Evolutionary conservation across 2,797 vertebrate genomes (phyloP), one percentile per base, ranked within the genome.

Genomic region (Synanceia verrucosa): DNA sequence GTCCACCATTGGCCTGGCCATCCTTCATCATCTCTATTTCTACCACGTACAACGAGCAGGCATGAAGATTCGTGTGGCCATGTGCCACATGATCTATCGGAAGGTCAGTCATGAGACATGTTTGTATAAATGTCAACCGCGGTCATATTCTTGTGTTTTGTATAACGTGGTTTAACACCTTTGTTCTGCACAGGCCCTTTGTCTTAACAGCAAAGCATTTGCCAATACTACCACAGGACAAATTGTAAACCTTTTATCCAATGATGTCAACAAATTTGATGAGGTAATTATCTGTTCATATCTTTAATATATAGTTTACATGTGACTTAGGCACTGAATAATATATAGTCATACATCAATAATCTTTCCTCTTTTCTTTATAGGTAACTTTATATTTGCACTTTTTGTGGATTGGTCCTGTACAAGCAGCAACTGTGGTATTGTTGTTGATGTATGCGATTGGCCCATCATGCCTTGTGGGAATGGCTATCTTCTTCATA

Each of bases 231-330:
- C 97, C 61, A 97, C 97, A 0, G 98, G 97, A 69, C 97, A 99
- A 83, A 97, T 98, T 64, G 97, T 99, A 43, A 99, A 99, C 81
- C 95, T 99, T 29, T 92, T 99, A 69, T 99, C 98, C 69, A 98
- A 98, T 0, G 97, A 99, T 10, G 97, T 99, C 88, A 97, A 96
- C 93, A 98, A 95, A 86, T 99, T 98, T 89, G 98, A 99, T 83
- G 96, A 99, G 95, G 98, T 99, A 56, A 91, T 77, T 88, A 36
- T 41, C 4, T 58, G 29, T 19, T 16, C 52, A 24, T 36, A 9
- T 66, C 1, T 58, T 36, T 6, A 24, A 34, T 47, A n/a, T 1
- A 5, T 44, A 19, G 28, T 50, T 61, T 12, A 41, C 6, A 11
- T 21, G 4, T 28, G 13, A 37, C 12, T 11, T 23, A 18, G 0